Conservation (phyloP, 2,888 invertebrate species). For the Xylocampa areola region DNA sequence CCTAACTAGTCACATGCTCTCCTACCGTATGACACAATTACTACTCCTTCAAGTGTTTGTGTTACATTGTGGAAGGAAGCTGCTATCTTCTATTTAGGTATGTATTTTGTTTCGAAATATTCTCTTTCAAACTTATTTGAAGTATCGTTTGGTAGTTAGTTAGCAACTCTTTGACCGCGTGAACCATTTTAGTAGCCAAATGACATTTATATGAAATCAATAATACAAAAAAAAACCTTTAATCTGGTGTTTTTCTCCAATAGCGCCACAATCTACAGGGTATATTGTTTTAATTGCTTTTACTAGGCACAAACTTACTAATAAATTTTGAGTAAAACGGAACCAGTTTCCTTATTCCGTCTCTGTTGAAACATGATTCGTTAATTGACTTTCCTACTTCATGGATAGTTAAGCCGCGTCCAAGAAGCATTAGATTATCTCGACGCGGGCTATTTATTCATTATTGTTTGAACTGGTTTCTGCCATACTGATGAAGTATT, state of each 20-base stretch:
- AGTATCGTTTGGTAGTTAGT: not conserved
- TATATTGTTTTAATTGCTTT: not conserved
- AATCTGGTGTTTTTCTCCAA: not conserved
- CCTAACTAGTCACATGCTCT: slow-evolving; percentile 70
- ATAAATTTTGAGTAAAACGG: too few relatives aligned
- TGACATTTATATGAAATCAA: slow-evolving; percentile 15
- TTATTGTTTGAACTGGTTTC: slow-evolving; percentile 22
- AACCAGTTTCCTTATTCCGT: too few relatives aligned
- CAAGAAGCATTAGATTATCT: slow-evolving; percentile 11
- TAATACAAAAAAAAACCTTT: slow-evolving; percentile 2
- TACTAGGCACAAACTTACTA: too few relatives aligned
- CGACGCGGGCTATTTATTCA: slow-evolving; percentile 4
- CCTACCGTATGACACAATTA: slow-evolving; percentile 67
- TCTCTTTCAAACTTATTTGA: slow-evolving; percentile 9
- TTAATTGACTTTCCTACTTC: slow-evolving; percentile 12
- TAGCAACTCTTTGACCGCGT: slow-evolving; percentile 4
- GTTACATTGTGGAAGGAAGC: slow-evolving; percentile 27
- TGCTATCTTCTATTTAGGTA: slow-evolving; percentile 34
- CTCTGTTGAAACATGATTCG: not conserved
- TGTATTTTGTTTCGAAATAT: slow-evolving; percentile 15
- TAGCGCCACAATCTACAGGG: too few relatives aligned
- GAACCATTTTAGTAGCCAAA: slow-evolving; percentile 5
- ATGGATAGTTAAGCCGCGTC: slow-evolving; percentile 9
- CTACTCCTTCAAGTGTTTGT: slow-evolving; percentile 48
- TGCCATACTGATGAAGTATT: slow-evolving; percentile 13